Evolutionary conservation across 2,113 vertebrate genomes (phyloP).

Genomic region (Podarcis cretensis): DNA sequence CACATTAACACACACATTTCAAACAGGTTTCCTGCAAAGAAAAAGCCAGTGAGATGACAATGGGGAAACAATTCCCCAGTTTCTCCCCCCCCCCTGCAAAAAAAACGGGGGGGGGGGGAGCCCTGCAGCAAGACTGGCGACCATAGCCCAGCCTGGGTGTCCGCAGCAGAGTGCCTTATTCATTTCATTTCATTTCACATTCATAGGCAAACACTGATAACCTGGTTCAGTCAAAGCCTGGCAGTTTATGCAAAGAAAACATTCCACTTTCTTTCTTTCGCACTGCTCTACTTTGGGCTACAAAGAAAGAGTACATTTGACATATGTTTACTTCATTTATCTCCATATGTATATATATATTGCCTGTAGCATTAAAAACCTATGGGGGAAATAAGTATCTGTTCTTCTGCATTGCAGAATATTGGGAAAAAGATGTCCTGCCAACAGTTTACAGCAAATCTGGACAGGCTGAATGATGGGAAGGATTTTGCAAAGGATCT

Average conservation of each 20-base stretch:
- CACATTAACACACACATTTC: background rate
- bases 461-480: slow-evolving; percentile 92
- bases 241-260: background rate
- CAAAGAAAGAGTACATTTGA: background rate
- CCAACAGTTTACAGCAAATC: slow-evolving; percentile 94
- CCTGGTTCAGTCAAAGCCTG: background rate
- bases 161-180: background rate
- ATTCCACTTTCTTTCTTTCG: background rate
- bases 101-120: too few relatives aligned
- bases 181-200: background rate
- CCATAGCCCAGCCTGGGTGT: background rate
- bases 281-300: background rate
- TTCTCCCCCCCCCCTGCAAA: background rate
- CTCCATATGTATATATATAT: background rate
- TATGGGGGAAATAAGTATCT: slow-evolving; percentile 27
- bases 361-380: background rate
- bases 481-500: slow-evolving; percentile 95
- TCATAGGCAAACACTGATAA: background rate
- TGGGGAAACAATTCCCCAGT: background rate
- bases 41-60: background rate
- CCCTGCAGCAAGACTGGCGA: background rate
- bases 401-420: slow-evolving; percentile 82
- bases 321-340: background rate
- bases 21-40: background rate
- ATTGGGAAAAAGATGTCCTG: slow-evolving; percentile 99